A percentile compares a stretch with the other conserved stretches of the same genome.
phyloP scores from a whole-genome alignment of 2,113 vertebrate genomes.

The Rostratula benghalensis region DNA sequence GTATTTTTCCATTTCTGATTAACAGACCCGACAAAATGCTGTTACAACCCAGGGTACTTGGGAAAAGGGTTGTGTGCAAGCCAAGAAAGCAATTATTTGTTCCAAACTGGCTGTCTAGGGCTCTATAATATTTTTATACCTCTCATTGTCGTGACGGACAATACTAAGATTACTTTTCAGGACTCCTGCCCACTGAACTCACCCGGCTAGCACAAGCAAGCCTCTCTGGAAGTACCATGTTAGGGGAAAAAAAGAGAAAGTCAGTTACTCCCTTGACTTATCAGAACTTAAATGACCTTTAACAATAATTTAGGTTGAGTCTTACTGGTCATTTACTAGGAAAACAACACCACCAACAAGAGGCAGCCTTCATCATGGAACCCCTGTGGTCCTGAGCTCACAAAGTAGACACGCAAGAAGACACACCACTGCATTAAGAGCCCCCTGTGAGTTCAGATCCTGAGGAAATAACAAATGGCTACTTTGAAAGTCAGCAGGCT shows the following conservation, averaged over 20 bases:
- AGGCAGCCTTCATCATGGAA: not conserved
- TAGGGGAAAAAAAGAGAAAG: not conserved
- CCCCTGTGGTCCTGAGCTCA: not conserved
- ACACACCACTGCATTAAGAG: not conserved
- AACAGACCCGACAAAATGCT: not conserved
- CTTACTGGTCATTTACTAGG: not conserved
- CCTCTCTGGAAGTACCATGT: not conserved
- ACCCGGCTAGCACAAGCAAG: not conserved
- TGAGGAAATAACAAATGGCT: not conserved
- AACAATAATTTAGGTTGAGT: not conserved
- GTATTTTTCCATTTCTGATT: slow-evolving; percentile 61
- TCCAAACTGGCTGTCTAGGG: not conserved
- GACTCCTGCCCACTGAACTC: not conserved
- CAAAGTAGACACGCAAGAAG: not conserved
- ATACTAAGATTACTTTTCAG: not conserved
- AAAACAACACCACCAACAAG: not conserved
- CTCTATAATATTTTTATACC: not conserved
- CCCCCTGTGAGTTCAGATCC: not conserved
- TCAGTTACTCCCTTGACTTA: not conserved
- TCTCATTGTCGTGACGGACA: not conserved
- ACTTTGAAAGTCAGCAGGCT: not conserved
- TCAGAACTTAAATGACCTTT: not conserved
- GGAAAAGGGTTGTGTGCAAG: not conserved
- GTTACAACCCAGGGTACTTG: not conserved
- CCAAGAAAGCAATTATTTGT: slow-evolving; percentile 44